phyloP scores from a whole-genome alignment of 2,888 invertebrate genomes.

The Eulithis testata region DNA sequence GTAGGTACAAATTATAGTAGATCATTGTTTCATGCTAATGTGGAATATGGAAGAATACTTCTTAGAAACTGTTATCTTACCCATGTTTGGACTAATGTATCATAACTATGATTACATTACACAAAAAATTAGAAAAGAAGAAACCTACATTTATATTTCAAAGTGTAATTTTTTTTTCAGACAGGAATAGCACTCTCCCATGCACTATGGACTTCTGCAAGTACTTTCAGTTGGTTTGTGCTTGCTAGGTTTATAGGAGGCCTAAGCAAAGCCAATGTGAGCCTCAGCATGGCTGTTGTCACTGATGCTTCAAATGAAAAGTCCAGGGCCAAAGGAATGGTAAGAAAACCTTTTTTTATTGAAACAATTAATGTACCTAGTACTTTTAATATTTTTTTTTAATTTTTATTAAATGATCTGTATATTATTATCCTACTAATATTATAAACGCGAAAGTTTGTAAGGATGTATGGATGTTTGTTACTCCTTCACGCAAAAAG shows the following conservation, averaged over 20 bases:
- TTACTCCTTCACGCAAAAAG: too few species aligned
- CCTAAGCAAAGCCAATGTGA: conserved; percentile 98
- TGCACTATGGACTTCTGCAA: conserved; percentile 94
- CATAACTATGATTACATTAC: not conserved
- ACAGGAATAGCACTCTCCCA: conserved; percentile 94
- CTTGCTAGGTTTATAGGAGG: conserved; percentile 97
- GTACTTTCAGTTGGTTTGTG: conserved; percentile 95
- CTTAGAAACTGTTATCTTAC: too few species aligned
- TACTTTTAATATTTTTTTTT: too few species aligned
- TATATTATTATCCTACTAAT: too few species aligned
- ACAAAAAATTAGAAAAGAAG: too few species aligned
- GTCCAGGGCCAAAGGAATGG: conserved; percentile 97
- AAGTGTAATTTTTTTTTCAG: conserved; percentile 79
- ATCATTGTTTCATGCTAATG: too few species aligned
- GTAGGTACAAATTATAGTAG: too few species aligned
- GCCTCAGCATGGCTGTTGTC: conserved; percentile 96
- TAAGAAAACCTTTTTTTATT: conserved; percentile 52
- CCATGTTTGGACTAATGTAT: not conserved
- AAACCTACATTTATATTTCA: not conserved
- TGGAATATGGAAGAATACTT: too few species aligned
- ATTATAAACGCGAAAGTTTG: too few species aligned
- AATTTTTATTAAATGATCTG: too few species aligned
- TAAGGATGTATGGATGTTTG: too few species aligned
- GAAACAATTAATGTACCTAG: too few species aligned
- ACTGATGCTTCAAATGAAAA: conserved; percentile 94